Percentiles rank a stretch among this genome's conserved stretches.
phyloP scores from a whole-genome alignment of 2,797 vertebrate genomes.

The Tenualosa thibaudeaui region DNA sequence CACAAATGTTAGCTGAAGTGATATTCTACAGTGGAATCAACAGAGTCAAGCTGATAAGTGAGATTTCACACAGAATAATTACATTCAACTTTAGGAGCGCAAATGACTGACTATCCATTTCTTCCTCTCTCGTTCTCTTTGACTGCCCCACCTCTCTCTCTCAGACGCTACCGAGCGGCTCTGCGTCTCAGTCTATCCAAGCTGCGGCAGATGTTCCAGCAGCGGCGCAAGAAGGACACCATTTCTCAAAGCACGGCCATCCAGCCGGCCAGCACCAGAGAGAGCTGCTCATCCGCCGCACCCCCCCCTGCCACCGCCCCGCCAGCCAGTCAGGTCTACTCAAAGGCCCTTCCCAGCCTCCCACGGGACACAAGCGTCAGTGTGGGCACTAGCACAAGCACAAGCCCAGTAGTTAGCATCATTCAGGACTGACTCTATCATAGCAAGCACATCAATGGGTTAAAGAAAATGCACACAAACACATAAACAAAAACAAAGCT shows the following conservation, averaged over 20 bases:
- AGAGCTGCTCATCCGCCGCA: constrained; percentile 33
- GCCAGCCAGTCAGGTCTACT: not conserved
- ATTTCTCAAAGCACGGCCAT: constrained; percentile 49
- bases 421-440: not conserved
- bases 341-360: not conserved
- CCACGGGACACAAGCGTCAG: not conserved
- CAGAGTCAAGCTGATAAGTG: too few relatives aligned
- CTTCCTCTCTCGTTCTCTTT: not conserved
- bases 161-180: constrained; percentile 70
- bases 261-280: constrained; percentile 46
- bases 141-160: constrained; percentile 17
- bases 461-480: not conserved
- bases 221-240: constrained; percentile 46
- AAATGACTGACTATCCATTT: not conserved
- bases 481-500: not conserved
- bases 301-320: not conserved
- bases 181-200: constrained; percentile 55
- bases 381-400: not conserved
- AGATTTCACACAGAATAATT: too few relatives aligned
- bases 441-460: not conserved
- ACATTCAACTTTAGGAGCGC: too few relatives aligned
- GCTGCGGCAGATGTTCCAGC: constrained; percentile 51
- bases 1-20: too few relatives aligned
- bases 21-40: too few relatives aligned
- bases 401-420: not conserved